Conservation (phyloP, 2,113 vertebrate species). For the Tricholaema leucomelas region DNA sequence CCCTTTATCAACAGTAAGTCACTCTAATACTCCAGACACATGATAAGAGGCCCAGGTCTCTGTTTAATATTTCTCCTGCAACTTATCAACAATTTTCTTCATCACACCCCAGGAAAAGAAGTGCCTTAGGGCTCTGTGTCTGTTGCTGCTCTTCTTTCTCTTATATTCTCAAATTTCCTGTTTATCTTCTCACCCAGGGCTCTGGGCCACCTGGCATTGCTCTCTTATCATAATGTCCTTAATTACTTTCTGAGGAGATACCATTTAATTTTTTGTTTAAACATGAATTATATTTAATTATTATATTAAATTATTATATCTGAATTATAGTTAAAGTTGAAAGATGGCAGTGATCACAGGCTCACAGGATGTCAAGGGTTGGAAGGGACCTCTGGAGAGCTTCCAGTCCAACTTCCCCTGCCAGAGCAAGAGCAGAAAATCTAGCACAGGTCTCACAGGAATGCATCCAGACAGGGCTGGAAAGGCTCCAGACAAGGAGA, state of each 20-base stretch:
- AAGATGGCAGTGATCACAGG: neutral
- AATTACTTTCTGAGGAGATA: no score
- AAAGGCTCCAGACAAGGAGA: no score
- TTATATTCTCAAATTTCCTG: neutral
- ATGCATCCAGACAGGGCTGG: no score
- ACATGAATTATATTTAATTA: no score
- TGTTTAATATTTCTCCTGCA: neutral
- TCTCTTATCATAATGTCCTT: neutral
- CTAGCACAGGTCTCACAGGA: no score
- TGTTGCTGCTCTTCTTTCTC: neutral
- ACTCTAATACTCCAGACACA: neutral
- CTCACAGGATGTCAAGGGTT: no score
- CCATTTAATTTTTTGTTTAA: neutral
- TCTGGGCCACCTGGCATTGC: accelerated
- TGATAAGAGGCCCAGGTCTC: neutral
- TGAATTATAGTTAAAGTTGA: neutral
- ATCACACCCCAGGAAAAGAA: neutral
- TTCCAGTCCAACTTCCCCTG: no score
- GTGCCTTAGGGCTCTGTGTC: neutral
- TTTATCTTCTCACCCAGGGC: accelerated
- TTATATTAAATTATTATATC: no score
- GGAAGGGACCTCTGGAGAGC: no score
- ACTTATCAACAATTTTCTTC: neutral
- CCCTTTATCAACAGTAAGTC: neutral
- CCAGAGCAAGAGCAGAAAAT: no score